Conservation (phyloP, 2,797 vertebrate genomes). For the Lycodopsis pacificus region DNA sequence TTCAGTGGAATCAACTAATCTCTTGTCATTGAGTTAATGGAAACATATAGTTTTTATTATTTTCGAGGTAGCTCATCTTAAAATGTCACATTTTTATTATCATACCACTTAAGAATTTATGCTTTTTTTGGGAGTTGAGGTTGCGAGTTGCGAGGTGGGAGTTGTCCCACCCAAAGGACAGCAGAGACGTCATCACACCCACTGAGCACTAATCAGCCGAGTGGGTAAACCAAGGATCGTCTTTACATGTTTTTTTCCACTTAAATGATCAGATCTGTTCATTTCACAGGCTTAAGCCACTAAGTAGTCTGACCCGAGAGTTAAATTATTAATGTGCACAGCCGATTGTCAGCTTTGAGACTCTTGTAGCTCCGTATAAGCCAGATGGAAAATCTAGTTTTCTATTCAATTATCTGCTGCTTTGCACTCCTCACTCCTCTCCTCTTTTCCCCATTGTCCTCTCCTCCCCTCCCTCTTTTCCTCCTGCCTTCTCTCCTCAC, state of each 20-base stretch:
- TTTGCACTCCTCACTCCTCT: slow-evolving; percentile 32
- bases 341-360: slow-evolving; percentile 35
- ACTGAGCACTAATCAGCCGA: background rate
- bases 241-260: background rate
- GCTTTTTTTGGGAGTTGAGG: background rate
- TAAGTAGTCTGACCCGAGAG: slow-evolving; percentile 18
- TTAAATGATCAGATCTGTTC: slow-evolving; percentile 13
- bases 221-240: background rate
- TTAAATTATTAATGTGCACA: slow-evolving; percentile 30
- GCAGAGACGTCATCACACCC: background rate
- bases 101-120: background rate
- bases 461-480: background rate
- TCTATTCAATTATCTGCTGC: slow-evolving; percentile 52
- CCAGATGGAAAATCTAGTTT: slow-evolving; percentile 53
- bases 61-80: background rate
- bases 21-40: no score
- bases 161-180: background rate
- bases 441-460: slow-evolving; percentile 15
- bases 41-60: background rate
- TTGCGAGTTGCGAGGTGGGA: background rate
- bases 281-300: slow-evolving; percentile 6
- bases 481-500: background rate
- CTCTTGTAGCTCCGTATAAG: background rate
- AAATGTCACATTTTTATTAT: background rate
- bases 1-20: no score